These are phyloP conservation scores for Cichladusa arquata DNA, from an alignment of 2,113 vertebrate genomes.

Conservation along the genomic window DNA sequence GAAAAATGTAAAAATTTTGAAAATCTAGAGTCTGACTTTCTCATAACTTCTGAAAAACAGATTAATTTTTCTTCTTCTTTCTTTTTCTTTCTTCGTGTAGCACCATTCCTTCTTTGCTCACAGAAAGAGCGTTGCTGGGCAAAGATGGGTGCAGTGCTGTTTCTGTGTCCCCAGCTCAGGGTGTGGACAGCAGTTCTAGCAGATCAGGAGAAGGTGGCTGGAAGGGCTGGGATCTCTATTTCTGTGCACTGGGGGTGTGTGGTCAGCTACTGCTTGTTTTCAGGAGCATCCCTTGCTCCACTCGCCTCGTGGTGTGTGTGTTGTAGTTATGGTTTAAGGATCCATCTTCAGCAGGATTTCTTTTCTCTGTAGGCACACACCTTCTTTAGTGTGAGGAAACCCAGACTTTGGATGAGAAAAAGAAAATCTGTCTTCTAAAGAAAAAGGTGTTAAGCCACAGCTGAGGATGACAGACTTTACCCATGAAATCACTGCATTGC, in stretches of 20 bases:
- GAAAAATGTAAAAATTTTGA: not conserved
- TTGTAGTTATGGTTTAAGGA: rapidly evolving
- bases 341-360: not conserved
- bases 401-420: not conserved
- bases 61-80: not conserved
- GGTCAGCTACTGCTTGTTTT: not conserved
- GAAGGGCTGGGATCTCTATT: not conserved
- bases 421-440: not conserved
- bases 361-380: not conserved
- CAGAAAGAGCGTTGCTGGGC: not conserved
- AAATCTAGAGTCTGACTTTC: not conserved
- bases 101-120: not conserved
- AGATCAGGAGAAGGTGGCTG: not conserved
- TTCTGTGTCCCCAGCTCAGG: not conserved
- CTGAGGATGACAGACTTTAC: not conserved
- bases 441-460: not conserved
- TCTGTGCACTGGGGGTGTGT: not conserved
- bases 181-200: rapidly evolving
- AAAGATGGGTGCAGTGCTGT: not conserved
- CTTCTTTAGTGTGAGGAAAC: not conserved
- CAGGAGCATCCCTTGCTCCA: not conserved
- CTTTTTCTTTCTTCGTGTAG: not conserved
- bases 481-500: not conserved
- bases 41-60: not conserved
- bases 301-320: not conserved